A percentile compares a stretch with the other conserved stretches of the same genome.
Conservation (phyloP, 2,113 vertebrate genomes). For the Rhombomys opimus region DNA sequence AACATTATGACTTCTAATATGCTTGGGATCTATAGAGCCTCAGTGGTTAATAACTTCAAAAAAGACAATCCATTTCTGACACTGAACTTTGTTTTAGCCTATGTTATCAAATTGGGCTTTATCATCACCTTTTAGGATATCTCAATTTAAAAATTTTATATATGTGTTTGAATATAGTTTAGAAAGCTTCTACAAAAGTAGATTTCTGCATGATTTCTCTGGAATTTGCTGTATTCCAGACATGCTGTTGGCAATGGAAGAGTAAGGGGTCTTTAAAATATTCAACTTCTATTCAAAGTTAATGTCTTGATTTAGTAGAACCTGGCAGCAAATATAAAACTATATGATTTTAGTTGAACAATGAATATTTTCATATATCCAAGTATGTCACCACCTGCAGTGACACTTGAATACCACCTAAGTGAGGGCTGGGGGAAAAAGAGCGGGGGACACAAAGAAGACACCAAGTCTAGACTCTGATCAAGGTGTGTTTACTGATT, state of each 20-base stretch:
- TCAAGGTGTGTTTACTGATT: too few species aligned
- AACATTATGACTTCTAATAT: neutral
- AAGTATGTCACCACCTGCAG: too few species aligned
- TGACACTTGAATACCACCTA: too few species aligned
- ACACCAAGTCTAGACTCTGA: too few species aligned
- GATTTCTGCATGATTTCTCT: neutral
- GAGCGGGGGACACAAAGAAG: too few species aligned
- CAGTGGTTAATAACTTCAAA: neutral
- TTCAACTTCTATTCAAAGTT: neutral
- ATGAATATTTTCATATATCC: neutral
- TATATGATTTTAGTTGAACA: neutral
- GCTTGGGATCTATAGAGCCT: neutral
- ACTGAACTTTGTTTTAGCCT: neutral
- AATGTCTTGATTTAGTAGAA: conserved; percentile 31
- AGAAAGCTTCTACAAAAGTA: neutral
- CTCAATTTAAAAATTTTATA: neutral
- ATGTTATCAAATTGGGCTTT: neutral
- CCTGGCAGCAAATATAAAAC: conserved; percentile 1
- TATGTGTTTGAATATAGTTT: neutral
- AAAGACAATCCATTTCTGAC: neutral
- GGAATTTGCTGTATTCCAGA: neutral
- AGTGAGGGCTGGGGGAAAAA: too few species aligned
- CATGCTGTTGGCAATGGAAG: neutral
- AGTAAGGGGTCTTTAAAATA: neutral
- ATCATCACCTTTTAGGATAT: neutral